Evolutionary conservation across 2,797 vertebrate genomes (phyloP), one percentile per base, ranked within the genome.

Genomic region (Crypturellus tataupa): DNA sequence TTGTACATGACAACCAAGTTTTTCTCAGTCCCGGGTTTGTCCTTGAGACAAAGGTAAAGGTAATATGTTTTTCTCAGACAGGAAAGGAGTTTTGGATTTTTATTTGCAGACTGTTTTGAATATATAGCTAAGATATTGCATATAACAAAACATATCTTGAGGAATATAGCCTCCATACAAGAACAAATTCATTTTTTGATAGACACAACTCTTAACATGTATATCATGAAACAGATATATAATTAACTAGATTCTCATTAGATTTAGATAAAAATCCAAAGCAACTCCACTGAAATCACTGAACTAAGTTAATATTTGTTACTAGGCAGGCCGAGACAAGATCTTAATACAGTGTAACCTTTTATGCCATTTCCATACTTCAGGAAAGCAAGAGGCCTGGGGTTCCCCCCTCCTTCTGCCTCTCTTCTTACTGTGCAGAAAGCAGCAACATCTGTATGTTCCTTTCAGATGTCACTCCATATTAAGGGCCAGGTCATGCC

Each of bases 401-500:
- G 76, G 6, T 79, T 90, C 84, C 35, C 16, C 92, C 17, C 40
- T 78, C n/a, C 55, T 58, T 87, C 58, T 49, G 58, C 19, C 15
- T 85, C 55, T 80, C 23, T 84, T 63, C 78, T 91, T 63, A 58
- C 56, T 77, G 42, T 90, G 85, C 67, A 63, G 37, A 82, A 67
- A 86, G 58, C 60, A 88, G 71, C 9, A 82, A 95, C 81, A 82
- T 42, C 56, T 29, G 17, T 73, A 77, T 49, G 59, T 37, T 79
- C 49, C 47, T 76, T 86, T 90, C 87, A 93, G 46, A 56, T 72
- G 53, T 37, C 71, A 73, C 71, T 94, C 88, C 68, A 27, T 77
- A 73, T 91, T 91, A 90, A 93, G 42, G 78, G 17, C 56, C 77
- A 73, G 83, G 87, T 95, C 91, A 73, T 44, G 80, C 51, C 88